Percentiles rank a stretch among this genome's conserved stretches.
Conservation (phyloP, 2,113 vertebrate species). For the Tretioscincus oriximinensis region DNA sequence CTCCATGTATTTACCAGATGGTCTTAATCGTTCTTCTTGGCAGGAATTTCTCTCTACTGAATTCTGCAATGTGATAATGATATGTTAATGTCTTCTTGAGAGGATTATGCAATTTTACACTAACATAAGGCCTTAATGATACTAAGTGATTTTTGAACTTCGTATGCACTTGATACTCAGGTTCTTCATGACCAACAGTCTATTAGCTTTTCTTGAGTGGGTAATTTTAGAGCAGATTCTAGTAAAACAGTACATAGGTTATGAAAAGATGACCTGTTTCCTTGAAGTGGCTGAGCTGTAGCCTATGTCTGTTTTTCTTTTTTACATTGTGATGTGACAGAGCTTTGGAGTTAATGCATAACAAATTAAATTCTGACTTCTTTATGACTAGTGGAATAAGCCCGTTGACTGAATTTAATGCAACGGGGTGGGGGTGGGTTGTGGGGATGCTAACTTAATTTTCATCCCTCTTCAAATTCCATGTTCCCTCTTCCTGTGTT, state of each 20-base stretch:
- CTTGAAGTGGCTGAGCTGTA: not conserved
- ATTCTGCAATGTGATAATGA: constrained; percentile 3
- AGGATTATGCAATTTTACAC: not conserved
- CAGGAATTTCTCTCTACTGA: not conserved
- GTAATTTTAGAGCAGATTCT: not conserved
- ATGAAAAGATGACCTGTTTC: not conserved
- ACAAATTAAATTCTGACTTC: too few relatives aligned
- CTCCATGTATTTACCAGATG: constrained; percentile 15
- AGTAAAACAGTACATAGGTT: not conserved
- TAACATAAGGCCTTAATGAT: not conserved
- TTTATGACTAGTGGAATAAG: too few relatives aligned
- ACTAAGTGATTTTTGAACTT: not conserved
- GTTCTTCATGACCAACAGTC: not conserved
- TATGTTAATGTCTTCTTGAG: not conserved
- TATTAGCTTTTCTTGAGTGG: not conserved
- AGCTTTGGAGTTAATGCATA: too few relatives aligned
- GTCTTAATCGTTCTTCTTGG: constrained; percentile 18
- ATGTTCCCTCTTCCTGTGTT: too few relatives aligned
- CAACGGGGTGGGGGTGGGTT: too few relatives aligned
- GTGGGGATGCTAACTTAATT: too few relatives aligned
- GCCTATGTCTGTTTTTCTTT: not conserved
- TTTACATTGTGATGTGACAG: not conserved
- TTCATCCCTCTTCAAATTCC: too few relatives aligned
- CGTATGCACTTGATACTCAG: not conserved
- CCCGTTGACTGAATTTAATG: too few relatives aligned